A percentile compares a stretch with the other conserved stretches of the same genome.
phyloP scores from a whole-genome alignment of 2,113 vertebrate genomes.

The Sapajus apella region DNA sequence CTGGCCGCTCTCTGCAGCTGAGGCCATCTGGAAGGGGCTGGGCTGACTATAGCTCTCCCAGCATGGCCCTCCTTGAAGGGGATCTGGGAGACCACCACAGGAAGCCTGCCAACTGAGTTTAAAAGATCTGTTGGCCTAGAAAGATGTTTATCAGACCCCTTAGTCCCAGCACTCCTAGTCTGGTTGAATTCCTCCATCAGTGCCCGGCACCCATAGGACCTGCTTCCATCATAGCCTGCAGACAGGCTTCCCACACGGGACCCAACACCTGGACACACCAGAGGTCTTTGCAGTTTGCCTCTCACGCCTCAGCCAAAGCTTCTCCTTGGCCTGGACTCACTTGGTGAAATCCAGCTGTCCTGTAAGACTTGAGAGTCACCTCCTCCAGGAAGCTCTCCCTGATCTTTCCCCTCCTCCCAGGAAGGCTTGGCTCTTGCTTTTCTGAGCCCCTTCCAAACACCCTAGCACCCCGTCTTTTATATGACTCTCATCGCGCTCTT shows the following conservation, averaged over 20 bases:
- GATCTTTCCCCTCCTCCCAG: neutral
- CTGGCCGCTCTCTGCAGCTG: neutral
- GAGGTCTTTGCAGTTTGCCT: neutral
- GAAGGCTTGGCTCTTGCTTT: neutral
- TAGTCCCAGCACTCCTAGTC: neutral
- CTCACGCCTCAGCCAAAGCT: neutral
- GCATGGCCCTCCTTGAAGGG: neutral
- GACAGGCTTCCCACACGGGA: neutral
- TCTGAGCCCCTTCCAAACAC: neutral
- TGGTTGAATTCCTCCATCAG: neutral
- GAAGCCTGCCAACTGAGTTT: neutral
- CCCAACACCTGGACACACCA: rapidly evolving
- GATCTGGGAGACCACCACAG: rapidly evolving
- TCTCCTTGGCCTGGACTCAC: neutral
- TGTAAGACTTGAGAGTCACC: neutral
- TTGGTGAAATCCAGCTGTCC: neutral
- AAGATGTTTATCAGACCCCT: neutral
- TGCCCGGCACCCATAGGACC: neutral
- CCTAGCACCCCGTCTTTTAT: neutral
- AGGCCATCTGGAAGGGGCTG: neutral
- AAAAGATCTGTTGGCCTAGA: neutral
- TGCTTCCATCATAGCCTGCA: neutral
- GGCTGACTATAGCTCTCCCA: too few species aligned
- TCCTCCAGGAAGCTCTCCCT: constrained; percentile 20
- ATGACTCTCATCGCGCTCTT: neutral